Conservation (phyloP, 2,113 vertebrate genomes). For the Engraulis encrasicolus region DNA sequence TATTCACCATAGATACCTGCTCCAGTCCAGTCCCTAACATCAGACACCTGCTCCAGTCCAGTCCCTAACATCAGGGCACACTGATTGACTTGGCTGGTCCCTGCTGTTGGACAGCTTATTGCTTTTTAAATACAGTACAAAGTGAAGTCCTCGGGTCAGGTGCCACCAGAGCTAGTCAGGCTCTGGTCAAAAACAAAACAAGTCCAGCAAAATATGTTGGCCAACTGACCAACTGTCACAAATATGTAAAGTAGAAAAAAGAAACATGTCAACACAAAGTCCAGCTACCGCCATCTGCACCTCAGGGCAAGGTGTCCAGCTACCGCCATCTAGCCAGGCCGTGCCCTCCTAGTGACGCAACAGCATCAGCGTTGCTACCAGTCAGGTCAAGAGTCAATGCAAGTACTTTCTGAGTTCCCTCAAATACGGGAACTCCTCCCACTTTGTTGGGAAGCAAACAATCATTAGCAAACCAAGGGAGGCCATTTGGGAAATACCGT, state of each 20-base stretch:
- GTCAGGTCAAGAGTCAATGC: too few relatives aligned
- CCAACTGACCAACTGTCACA: neutral
- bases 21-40: neutral
- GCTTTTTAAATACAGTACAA: slow-evolving; percentile 1
- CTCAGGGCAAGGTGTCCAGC: too few relatives aligned
- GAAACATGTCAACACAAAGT: neutral
- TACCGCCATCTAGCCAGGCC: too few relatives aligned
- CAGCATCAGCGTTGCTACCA: too few relatives aligned
- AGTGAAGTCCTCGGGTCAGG: neutral
- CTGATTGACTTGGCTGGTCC: neutral
- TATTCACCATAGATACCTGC: too few relatives aligned
- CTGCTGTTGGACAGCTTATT: neutral
- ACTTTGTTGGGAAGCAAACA: too few relatives aligned
- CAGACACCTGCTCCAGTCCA: neutral
- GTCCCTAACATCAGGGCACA: neutral
- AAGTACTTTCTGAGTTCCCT: too few relatives aligned
- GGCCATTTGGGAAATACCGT: too few relatives aligned
- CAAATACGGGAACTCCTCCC: too few relatives aligned
- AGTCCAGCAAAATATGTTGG: neutral
- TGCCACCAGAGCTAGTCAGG: neutral
- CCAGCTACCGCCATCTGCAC: neutral
- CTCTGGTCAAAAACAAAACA: neutral
- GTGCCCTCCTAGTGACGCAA: too few relatives aligned
- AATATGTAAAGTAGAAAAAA: neutral
- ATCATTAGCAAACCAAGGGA: too few relatives aligned